phyloP scores from a whole-genome alignment of 2,113 vertebrate genomes.

The Fukomys damarensis region DNA sequence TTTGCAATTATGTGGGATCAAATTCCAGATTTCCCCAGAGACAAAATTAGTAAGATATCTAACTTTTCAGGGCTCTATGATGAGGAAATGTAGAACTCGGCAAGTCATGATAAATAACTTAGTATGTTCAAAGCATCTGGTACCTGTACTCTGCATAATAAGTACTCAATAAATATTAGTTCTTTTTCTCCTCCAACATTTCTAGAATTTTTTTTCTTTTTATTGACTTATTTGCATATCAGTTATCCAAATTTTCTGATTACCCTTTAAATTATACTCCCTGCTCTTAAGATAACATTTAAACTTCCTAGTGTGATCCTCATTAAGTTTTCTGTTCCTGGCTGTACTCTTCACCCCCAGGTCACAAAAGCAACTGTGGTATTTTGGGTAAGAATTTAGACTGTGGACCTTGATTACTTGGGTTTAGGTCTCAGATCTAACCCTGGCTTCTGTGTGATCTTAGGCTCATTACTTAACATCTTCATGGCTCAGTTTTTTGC shows the following conservation, averaged over 20 bases:
- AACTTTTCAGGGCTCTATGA: neutral
- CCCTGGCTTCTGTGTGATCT: neutral
- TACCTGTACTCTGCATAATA: neutral
- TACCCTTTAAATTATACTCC: neutral
- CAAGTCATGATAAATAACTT: neutral
- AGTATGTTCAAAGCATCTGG: neutral
- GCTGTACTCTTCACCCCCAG: neutral
- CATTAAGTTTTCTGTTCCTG: neutral
- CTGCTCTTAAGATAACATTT: neutral
- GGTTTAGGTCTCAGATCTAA: neutral
- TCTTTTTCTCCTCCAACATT: neutral
- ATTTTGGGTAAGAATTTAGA: neutral
- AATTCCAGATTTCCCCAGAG: neutral
- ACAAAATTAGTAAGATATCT: neutral
- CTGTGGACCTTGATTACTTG: neutral
- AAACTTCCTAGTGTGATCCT: neutral
- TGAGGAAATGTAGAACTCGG: neutral
- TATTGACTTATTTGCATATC: neutral
- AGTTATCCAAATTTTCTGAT: neutral
- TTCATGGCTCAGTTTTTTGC: neutral
- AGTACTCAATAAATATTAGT: neutral
- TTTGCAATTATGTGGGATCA: constrained; percentile 12
- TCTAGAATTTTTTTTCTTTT: neutral
- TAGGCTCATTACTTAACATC: neutral
- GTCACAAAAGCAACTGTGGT: neutral